Evolutionary conservation across 2,797 vertebrate genomes (phyloP).

Genomic region (Platyrinchus mystaceus): DNA sequence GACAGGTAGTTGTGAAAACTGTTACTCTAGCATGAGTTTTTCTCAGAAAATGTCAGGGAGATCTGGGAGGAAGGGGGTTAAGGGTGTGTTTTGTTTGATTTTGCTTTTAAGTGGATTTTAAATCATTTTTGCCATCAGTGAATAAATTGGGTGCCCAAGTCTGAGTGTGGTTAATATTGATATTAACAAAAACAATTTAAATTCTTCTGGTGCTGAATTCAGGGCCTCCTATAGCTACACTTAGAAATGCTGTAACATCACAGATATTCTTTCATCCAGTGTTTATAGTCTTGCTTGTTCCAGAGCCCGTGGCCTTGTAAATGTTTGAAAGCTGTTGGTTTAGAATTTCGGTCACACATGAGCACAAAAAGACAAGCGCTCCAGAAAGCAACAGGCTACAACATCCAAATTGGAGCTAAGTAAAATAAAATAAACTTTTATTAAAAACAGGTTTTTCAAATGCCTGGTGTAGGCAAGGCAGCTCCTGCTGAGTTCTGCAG

Average conservation of each 20-base stretch:
- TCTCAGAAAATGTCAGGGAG: neutral
- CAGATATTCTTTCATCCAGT: neutral
- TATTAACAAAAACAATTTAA: neutral
- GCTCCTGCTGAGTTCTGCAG: neutral
- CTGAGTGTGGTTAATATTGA: neutral
- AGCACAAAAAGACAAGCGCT: neutral
- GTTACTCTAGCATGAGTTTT: neutral
- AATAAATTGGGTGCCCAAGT: neutral
- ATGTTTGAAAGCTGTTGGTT: neutral
- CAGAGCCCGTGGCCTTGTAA: neutral
- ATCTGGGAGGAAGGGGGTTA: neutral
- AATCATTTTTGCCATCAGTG: neutral
- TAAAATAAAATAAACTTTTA: neutral
- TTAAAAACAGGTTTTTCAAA: neutral
- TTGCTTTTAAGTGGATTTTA: neutral
- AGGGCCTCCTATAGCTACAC: neutral
- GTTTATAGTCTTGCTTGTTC: neutral
- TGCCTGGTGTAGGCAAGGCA: neutral
- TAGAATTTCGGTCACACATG: neutral
- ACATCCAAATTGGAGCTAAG: neutral
- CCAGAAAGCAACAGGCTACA: neutral
- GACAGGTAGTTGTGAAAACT: neutral
- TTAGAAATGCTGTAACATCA: neutral
- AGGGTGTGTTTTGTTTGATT: neutral
- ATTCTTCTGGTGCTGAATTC: neutral